A percentile compares a stretch with the other conserved stretches of the same genome.
Evolutionary conservation across 2,797 vertebrate genomes (phyloP).

Genomic region (Phylloscopus collybita): DNA sequence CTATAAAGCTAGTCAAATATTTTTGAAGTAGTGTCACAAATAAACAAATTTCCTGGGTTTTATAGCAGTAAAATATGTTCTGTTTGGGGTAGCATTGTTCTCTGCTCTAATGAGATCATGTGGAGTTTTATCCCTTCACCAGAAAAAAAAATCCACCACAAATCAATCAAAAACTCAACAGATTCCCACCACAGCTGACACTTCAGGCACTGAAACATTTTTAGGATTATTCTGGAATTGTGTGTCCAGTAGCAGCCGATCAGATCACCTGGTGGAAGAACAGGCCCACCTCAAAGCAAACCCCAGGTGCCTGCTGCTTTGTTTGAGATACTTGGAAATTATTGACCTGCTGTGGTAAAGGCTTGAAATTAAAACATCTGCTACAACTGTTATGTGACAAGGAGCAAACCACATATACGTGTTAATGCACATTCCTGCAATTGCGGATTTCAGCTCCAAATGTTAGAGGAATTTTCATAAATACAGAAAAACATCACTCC

Average conservation of each 20-base stretch:
- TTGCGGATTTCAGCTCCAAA: background rate
- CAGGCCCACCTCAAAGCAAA: background rate
- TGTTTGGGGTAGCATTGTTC: background rate
- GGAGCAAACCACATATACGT: background rate
- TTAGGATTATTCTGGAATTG: background rate
- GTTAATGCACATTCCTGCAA: background rate
- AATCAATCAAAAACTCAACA: background rate
- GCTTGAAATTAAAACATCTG: background rate
- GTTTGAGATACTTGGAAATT: background rate
- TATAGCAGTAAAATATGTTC: background rate
- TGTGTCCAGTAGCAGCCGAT: background rate
- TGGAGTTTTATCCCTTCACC: background rate
- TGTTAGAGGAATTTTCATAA: background rate
- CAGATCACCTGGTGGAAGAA: too few relatives aligned
- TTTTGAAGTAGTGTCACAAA: background rate
- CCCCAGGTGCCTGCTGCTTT: background rate
- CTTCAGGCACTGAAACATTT: background rate
- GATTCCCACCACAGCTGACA: background rate
- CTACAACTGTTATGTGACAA: background rate
- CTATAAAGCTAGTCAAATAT: background rate
- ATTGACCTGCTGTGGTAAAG: background rate
- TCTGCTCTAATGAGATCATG: background rate
- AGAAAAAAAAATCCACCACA: background rate
- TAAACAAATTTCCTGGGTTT: background rate
- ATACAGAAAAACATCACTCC: background rate